Evolutionary conservation across 30 jellyfish, hydroid and myxozoan genomes (phyloP).

Genomic region (Turritopsis rubra): DNA sequence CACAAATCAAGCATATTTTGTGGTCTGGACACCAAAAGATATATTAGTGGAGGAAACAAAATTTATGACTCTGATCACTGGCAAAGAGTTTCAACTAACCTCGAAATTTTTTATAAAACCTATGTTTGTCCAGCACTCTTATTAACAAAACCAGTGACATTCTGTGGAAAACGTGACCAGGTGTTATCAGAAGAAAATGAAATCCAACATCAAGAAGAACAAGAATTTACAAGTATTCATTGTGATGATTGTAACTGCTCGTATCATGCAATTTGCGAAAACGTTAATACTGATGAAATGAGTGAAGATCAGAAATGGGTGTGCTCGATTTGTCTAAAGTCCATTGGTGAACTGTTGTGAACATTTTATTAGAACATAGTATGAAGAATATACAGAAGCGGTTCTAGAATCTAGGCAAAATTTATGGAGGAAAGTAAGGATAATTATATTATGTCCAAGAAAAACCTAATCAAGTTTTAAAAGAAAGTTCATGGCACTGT

Average conservation of each 20-base stretch:
- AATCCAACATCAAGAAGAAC: not conserved
- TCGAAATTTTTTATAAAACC: not conserved
- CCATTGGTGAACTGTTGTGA: too few species aligned
- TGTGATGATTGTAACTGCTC: not conserved
- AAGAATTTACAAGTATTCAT: not conserved
- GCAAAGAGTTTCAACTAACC: slow-evolving; percentile 4
- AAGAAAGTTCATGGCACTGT: too few species aligned
- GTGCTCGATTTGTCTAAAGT: too few species aligned
- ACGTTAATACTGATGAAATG: too few species aligned
- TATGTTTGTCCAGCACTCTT: slow-evolving; percentile 14
- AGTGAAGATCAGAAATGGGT: too few species aligned
- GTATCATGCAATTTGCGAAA: not conserved
- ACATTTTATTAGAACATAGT: too few species aligned
- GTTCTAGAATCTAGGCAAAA: too few species aligned
- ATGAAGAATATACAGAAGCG: too few species aligned
- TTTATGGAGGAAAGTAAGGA: too few species aligned
- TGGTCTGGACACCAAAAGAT: slow-evolving; percentile 24
- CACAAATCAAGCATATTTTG: not conserved
- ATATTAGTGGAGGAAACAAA: not conserved
- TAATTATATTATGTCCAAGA: too few species aligned
- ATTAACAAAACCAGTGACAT: not conserved
- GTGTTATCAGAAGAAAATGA: slow-evolving; percentile 27
- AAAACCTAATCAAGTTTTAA: too few species aligned
- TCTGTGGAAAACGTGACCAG: not conserved
- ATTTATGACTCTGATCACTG: slow-evolving; percentile 17